Base-by-base conservation (phyloP, 1,140 invertebrate genomes). In the Phortica variegata region DNA sequence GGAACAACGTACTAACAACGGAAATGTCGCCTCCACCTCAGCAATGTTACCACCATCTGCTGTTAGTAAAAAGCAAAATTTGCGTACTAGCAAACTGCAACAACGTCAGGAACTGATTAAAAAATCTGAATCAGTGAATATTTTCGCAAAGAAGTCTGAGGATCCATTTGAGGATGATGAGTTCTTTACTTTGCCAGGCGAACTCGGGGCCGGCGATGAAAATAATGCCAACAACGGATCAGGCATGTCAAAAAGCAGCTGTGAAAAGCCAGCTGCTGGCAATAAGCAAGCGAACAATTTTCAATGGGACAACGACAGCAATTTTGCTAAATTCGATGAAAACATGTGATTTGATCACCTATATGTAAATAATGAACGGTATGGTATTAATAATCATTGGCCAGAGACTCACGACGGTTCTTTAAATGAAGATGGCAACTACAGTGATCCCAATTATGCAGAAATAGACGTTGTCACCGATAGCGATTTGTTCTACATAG, bases 91-190 rank as follows among this genome's bases (percentile, higher is more conserved):
- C 17, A 70, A 68, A 18, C 13, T 72, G 20, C 68, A 75, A 26
- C 72, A 74, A 47, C 60, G 63, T 0, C 73, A 75, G 50, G 80
- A 82, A 38, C 80, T 86, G 46, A 85, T 88, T 16, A 88, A 87
- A 58, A 92, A 92, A 74, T 91, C 89, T 0, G 89, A 91, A 63
- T 91, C 90, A 2, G 85, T 91, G 13, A 92, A 91, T 71, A 92
- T 93, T 55, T 93, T 93, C 75, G 84, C 84, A 5, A 80, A 88
- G 33, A 82, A 83, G 47, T 82, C 86, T 58, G 85, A 81, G 61
- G 90, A 92, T 79, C 90, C 90, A 3, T 93, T 93, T 72, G 87
- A 89, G 53, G 88, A 90, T 45, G 89, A 92, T 54, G 89, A 90
- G 58, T 93, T 93, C 75, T 91, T 90, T 61, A 86, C 83, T 26